These are phyloP conservation scores for Theristicus caerulescens DNA, from an alignment of 2,113 vertebrate species.

Conservation along the genomic window DNA sequence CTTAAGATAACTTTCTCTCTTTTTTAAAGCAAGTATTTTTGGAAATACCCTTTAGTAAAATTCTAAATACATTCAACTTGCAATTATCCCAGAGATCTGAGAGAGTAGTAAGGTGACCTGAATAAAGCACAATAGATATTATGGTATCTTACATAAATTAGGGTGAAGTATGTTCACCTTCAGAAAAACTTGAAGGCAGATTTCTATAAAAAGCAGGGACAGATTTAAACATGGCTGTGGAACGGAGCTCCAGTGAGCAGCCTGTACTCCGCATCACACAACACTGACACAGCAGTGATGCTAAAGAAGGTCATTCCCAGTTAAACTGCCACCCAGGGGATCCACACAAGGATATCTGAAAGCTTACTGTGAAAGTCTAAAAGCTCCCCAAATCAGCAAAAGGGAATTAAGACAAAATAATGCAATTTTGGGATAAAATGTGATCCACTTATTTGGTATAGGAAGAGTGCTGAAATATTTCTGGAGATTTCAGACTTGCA, in stretches of 20 bases:
- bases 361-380: neutral
- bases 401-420: neutral
- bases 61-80: neutral
- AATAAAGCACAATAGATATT: neutral
- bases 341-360: neutral
- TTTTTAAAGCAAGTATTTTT: neutral
- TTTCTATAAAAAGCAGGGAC: slow-evolving; percentile 52
- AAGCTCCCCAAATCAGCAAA: neutral
- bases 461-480: neutral
- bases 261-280: neutral
- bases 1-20: neutral
- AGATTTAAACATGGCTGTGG: neutral
- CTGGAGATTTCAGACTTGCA: neutral
- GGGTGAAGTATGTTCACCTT: slow-evolving; percentile 22
- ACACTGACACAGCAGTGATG: neutral
- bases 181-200: neutral
- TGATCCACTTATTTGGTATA: neutral
- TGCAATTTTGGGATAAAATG: neutral
- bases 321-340: neutral
- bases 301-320: slow-evolving; percentile 7
- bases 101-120: slow-evolving; percentile 3
- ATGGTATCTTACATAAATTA: neutral
- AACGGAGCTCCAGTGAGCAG: neutral
- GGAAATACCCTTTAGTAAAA: neutral
- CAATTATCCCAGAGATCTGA: neutral